phyloP scores from a whole-genome alignment of 2,113 vertebrate genomes.

The Xiphophorus couchianus region DNA sequence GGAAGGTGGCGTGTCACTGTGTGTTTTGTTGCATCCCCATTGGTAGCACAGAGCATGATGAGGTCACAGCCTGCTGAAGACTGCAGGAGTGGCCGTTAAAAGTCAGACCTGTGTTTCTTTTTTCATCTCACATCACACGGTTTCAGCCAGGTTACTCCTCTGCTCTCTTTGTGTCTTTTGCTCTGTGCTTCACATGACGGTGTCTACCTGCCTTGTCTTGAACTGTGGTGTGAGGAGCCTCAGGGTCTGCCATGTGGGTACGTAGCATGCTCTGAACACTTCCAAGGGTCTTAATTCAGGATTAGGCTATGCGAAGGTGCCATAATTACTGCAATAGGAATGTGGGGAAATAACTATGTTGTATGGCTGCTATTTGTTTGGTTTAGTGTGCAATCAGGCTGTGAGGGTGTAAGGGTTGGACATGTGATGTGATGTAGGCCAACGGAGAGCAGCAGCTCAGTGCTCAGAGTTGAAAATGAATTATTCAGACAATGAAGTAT shows the following conservation, averaged over 20 bases:
- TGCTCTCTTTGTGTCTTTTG: constrained; percentile 24
- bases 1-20: constrained; percentile 80
- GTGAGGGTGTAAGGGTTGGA: constrained; percentile 34
- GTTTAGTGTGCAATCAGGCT: constrained; percentile 43
- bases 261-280: constrained; percentile 26
- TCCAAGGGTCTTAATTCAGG: constrained; percentile 26
- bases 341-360: constrained; percentile 4
- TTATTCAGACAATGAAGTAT: constrained; percentile 63
- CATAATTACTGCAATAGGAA: constrained; percentile 12
- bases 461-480: constrained; percentile 57
- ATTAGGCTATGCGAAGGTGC: constrained; percentile 19
- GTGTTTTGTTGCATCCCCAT: constrained; percentile 53
- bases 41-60: constrained; percentile 60
- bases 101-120: constrained; percentile 42
- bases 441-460: constrained; percentile 34
- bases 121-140: constrained; percentile 45
- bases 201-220: constrained; percentile 9
- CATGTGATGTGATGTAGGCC: constrained; percentile 49
- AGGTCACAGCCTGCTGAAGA: constrained; percentile 56
- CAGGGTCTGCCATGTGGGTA: constrained; percentile 53
- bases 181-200: constrained; percentile 35
- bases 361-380: constrained; percentile 45
- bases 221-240: constrained; percentile 38
- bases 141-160: constrained; percentile 41
- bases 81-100: constrained; percentile 57